Conservation (phyloP, 2,888 invertebrate genomes). For the Drosophila aldrichi region DNA sequence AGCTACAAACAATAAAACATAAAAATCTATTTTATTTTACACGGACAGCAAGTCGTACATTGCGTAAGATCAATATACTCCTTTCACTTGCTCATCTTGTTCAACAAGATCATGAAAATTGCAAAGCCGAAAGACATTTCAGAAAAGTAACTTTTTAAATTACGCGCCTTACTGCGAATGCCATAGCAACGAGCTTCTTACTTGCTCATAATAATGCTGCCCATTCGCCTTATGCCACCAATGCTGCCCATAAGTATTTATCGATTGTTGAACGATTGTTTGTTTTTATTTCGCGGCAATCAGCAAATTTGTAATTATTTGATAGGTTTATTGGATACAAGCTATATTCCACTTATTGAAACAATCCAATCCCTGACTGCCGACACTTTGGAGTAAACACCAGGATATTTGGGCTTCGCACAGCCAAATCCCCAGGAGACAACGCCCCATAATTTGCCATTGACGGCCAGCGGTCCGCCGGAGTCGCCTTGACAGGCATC, state of each 20-base stretch:
- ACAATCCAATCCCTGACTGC: slow-evolving; percentile 77
- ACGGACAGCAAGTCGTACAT: too few relatives aligned
- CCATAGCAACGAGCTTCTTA: neutral
- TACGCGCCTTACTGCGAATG: neutral
- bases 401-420: slow-evolving; percentile 77
- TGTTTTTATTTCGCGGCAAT: neutral
- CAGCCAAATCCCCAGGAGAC: slow-evolving; percentile 84
- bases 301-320: neutral
- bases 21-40: too few relatives aligned
- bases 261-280: neutral
- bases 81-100: neutral
- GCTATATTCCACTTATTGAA: slow-evolving; percentile 46
- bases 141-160: neutral
- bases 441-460: slow-evolving; percentile 75
- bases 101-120: neutral
- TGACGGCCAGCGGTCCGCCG: slow-evolving; percentile 79
- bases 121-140: too few relatives aligned
- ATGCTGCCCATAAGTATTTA: neutral
- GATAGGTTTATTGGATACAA: neutral
- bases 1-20: neutral
- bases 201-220: neutral
- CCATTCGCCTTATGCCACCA: neutral
- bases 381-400: slow-evolving; percentile 78
- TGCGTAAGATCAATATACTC: neutral
- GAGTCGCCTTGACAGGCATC: slow-evolving; percentile 83